A percentile compares a stretch with the other conserved stretches of the same genome.
These are phyloP conservation scores for Cryptocephalus moraei DNA, from an alignment of 2,888 invertebrate species.

Conservation along the genomic window DNA sequence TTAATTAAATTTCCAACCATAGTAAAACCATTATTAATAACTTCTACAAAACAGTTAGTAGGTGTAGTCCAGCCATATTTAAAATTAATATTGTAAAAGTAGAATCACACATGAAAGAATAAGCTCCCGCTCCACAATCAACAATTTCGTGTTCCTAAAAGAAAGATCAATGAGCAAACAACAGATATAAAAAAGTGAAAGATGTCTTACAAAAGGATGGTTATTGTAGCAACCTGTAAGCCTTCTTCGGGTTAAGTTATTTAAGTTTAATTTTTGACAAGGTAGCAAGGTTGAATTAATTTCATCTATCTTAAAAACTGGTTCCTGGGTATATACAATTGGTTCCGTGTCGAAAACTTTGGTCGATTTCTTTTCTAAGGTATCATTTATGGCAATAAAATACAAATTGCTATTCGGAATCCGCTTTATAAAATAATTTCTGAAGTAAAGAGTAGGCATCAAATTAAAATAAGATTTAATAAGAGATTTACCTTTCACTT, in stretches of 20 bases:
- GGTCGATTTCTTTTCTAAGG: constrained; percentile 7
- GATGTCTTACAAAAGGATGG: constrained; percentile 50
- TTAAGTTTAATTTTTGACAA: constrained; percentile 67
- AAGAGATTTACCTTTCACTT: constrained; percentile 8
- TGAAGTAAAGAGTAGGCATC: constrained; percentile 19
- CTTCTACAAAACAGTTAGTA: no score
- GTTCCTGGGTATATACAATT: constrained; percentile 24
- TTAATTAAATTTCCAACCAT: no score
- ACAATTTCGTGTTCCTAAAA: constrained; percentile 38
- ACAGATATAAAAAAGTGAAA: neutral
- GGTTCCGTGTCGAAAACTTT: constrained; percentile 43
- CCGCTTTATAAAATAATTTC: constrained; percentile 59
- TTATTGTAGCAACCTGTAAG: constrained; percentile 69
- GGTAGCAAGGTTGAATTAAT: constrained; percentile 46
- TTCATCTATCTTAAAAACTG: constrained; percentile 34
- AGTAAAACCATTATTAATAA: no score
- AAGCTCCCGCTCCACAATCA: constrained; percentile 11
- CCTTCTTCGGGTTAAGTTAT: constrained; percentile 54
- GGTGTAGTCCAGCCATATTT: no score
- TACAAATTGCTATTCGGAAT: constrained; percentile 70
- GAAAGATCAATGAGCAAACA: constrained; percentile 5
- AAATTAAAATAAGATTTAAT: neutral
- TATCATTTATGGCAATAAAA: constrained; percentile 58
- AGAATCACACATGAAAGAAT: no score
- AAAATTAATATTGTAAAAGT: no score